Base-by-base conservation (phyloP, 2,113 vertebrate species). In the Pterocles orientalis region DNA sequence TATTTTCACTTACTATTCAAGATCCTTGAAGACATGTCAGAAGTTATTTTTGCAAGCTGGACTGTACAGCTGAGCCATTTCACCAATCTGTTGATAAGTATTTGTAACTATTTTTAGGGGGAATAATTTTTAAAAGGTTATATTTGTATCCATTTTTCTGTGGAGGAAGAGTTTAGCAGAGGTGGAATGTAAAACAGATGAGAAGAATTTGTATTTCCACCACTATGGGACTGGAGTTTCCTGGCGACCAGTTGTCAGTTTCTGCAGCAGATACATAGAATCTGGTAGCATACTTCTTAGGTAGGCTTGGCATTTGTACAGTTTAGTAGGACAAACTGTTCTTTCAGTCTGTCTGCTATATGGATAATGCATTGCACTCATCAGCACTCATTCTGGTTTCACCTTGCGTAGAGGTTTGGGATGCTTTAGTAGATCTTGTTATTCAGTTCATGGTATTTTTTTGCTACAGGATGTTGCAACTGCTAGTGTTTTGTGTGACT, bases 81-180 rank as follows among this genome's bases (percentile, higher is more conserved):
- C 43, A 53, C 69, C 51, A 64, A 33, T 86, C 51, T 78, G 20
- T 88, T 90, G 76, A 66, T 92, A 95, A 88, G 83, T 72, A 45
- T 71, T 84, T 20, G 1, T 86, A 71, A 71, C 76, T 96, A 90
- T 96, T 95, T 92, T 95, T 88, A 88, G 72, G 56, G 51, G 23
- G 45, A 83, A 62, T 86, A 12, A 50, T 88, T 83, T 93, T 93
- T 41, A 3, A 85, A 87, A 86, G 50, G 25, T 60, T 90, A 19
- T 94, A 92, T 93, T 95, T 93, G 66, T 94, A 92, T 75, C 51
- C 13, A 19, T 92, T 83, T 92, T 95, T 93, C 29, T 88, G 64
- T 62, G 60, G 83, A 92, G 72, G 83, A 94, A 81, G 71, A 69
- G 64, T 75, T 83, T 78, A 84, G 86, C 83, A 84, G 90, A 90